These are phyloP conservation scores for Perca fluviatilis DNA, from an alignment of 2,113 vertebrate species.

Conservation along the genomic window DNA sequence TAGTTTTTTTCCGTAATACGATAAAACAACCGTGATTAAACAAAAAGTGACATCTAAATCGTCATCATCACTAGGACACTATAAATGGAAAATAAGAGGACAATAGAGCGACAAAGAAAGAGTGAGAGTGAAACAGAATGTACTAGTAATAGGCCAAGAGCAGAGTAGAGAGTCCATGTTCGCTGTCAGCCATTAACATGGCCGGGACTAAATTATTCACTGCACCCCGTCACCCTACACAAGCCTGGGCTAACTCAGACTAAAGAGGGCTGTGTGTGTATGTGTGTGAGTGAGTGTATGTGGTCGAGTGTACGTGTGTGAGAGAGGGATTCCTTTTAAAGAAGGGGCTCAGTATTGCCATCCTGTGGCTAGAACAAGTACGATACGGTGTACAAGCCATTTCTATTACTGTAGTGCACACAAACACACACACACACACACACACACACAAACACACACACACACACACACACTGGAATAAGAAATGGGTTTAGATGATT, in stretches of 20 bases:
- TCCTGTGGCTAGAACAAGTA: slow-evolving; percentile 71
- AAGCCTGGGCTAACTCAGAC: slow-evolving; percentile 66
- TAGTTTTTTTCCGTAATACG: background rate
- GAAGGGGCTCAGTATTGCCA: slow-evolving; percentile 77
- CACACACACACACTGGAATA: background rate
- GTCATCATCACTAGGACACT: background rate
- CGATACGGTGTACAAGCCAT: slow-evolving; percentile 7
- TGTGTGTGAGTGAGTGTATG: slow-evolving; percentile 27
- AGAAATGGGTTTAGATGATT: slow-evolving; percentile 24
- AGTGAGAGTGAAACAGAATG: slow-evolving; percentile 77
- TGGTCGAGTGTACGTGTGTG: background rate
- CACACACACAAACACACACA: slow-evolving; percentile 20
- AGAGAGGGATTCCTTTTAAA: slow-evolving; percentile 44
- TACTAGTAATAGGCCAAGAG: slow-evolving; percentile 62
- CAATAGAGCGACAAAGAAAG: slow-evolving; percentile 27
- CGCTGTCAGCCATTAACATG: slow-evolving; percentile 81
- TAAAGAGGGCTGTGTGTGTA: slow-evolving; percentile 57
- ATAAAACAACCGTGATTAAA: background rate
- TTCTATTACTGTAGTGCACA: background rate
- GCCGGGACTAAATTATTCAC: slow-evolving; percentile 82
- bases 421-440: slow-evolving; percentile 2
- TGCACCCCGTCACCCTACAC: slow-evolving; percentile 80
- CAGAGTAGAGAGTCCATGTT: slow-evolving; percentile 73
- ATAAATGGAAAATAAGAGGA: slow-evolving; percentile 21
- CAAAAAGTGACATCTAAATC: background rate